Conservation (phyloP, 2,797 vertebrate genomes). For the Mormyrops attenuatus region DNA sequence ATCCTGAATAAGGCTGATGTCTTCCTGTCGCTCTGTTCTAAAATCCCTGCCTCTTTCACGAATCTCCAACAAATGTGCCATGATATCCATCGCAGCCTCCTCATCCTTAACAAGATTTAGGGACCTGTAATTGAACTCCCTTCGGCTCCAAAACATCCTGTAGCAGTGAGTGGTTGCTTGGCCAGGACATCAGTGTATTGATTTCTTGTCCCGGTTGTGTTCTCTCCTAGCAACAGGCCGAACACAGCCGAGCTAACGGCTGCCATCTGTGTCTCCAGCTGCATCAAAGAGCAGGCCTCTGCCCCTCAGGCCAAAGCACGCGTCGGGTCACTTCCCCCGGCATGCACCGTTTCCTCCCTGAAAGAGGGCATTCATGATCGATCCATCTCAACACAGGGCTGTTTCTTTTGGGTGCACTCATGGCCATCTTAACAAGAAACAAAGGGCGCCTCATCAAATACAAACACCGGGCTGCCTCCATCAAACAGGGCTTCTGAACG, state of each 20-base stretch:
- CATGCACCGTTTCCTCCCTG: not conserved
- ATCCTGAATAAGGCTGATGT: not conserved
- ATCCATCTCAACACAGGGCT: not conserved
- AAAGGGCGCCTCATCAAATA: not conserved
- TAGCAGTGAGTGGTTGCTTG: not conserved
- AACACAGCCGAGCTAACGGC: conserved; percentile 2
- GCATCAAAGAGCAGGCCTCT: conserved; percentile 12
- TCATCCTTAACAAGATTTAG: not conserved
- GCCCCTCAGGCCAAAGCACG: not conserved
- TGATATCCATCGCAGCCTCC: not conserved
- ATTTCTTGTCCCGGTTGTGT: conserved; percentile 10
- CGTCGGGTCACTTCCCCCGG: not conserved
- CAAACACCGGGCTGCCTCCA: not conserved
- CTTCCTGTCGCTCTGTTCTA: not conserved
- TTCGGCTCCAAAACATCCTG: not conserved
- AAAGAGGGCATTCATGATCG: not conserved
- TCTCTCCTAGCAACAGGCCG: conserved; percentile 25
- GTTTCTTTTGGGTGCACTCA: not conserved
- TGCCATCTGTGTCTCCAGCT: conserved; percentile 1
- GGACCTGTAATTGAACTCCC: not conserved
- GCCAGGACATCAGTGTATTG: conserved; percentile 10
- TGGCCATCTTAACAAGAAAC: not conserved
- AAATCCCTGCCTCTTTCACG: not conserved
- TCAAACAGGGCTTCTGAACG: not conserved
- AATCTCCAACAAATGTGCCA: not conserved